Base-by-base conservation (phyloP, 2,113 vertebrate species). In the Psophia crepitans region DNA sequence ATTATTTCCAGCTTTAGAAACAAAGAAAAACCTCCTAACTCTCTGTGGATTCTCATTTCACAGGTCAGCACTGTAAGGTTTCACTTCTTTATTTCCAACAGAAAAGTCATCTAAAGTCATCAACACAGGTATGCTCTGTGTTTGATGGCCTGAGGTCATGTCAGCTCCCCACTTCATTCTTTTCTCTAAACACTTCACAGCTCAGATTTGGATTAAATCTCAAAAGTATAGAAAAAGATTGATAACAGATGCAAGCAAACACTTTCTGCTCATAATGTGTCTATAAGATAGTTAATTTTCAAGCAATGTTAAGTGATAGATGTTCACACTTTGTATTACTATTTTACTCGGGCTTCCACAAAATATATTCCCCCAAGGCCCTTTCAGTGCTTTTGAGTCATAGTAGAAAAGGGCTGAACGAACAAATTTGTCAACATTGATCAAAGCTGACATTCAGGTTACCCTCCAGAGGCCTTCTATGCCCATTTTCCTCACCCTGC, bases 381-480 rank as follows among this genome's bases (percentile, higher is more conserved):
- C 19, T 82, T 88, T 82, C 53, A 65, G 3, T 89, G 56, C 30
- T 77, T 92, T 76, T 58, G n/a, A 96, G 54, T 58, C 43, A 74
- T 37, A 89, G 35, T 27, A 80, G 76, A 66, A 90, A 87, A 81
- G 16, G 35, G 14, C 7, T 71, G 73, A 92, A 90, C 0, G 8
- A 92, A 81, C 24, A 84, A 71, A 91, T 93, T 95, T 71, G 54
- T 96, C 81, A 91, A 35, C 70, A 71, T 51, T 90, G 80, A 94
- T 95, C 78, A 96, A 95, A 94, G 81, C 53, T 94, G 92, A 70
- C 78, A 95, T 93, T 95, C 86, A 66, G 23, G 87, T 71, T 87
- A 39, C 33, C 17, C 46, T 95, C 83, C 86, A 70, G 76, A 93
- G 27, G 35, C 39, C 20, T 51, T 61, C 53, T 76, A 5, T 18